phyloP scores from a whole-genome alignment of 2,797 vertebrate genomes.

The Phylloscopus collybita region DNA sequence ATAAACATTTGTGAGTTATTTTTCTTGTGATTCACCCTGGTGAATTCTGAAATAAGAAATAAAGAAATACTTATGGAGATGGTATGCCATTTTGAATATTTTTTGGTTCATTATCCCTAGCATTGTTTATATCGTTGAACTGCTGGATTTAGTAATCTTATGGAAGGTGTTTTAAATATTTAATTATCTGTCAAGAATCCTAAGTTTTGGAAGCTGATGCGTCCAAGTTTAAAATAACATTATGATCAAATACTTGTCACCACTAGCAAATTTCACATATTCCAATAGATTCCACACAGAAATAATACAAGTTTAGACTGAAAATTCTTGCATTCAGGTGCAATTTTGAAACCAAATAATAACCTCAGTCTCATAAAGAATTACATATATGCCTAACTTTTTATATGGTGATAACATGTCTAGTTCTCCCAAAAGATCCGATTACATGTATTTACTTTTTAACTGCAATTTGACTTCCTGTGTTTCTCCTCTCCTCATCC shows the following conservation, averaged over 20 bases:
- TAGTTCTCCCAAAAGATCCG: neutral
- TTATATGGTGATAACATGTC: neutral
- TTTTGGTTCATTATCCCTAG: constrained; percentile 7
- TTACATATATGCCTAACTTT: neutral
- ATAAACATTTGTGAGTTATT: neutral
- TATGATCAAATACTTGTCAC: constrained; percentile 36
- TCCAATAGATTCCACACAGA: neutral
- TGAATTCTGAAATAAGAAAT: neutral
- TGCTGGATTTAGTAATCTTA: neutral
- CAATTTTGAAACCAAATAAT: neutral
- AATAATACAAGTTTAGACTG: neutral
- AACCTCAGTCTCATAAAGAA: neutral
- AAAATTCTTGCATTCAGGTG: neutral
- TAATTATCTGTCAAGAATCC: constrained; percentile 32
- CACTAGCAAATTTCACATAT: neutral
- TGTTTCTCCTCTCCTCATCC: neutral
- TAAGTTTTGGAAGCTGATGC: constrained; percentile 15
- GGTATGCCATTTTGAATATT: neutral
- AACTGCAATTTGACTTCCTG: neutral
- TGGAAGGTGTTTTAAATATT: constrained; percentile 26
- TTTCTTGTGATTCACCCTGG: neutral
- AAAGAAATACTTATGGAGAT: constrained; percentile 7
- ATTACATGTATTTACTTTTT: neutral
- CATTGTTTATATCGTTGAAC: neutral
- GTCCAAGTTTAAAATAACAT: constrained; percentile 34